A percentile compares a stretch with the other conserved stretches of the same genome.
These are phyloP conservation scores for Drosophila subpulchrella DNA, from an alignment of 1,140 invertebrate species.

Conservation along the genomic window DNA sequence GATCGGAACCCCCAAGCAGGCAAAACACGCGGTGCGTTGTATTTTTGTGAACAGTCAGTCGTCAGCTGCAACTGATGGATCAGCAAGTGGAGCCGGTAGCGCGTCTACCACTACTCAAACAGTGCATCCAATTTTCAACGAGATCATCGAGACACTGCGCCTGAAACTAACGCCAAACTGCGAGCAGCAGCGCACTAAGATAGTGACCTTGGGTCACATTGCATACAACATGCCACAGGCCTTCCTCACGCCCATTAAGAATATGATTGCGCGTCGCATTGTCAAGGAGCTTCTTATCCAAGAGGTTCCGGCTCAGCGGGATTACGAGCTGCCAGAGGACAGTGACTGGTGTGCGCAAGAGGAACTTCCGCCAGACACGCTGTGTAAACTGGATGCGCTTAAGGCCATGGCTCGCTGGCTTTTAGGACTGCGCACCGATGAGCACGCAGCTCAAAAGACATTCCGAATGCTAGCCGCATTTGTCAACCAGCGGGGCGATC, in stretches of 20 bases:
- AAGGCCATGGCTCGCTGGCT: conserved; percentile 99
- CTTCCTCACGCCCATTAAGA: conserved; percentile 95
- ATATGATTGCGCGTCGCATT: conserved; percentile 97
- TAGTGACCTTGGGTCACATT: conserved; percentile 97
- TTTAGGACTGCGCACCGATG: conserved; percentile 94
- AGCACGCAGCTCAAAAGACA: conserved; percentile 96
- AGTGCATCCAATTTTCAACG: conserved; percentile 92
- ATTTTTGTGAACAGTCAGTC: conserved; percentile 90
- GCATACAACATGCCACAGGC: conserved; percentile 95
- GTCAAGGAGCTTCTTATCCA: conserved; percentile 97
- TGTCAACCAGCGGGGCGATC: conserved; percentile 94
- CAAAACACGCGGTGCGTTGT: conserved; percentile 97
- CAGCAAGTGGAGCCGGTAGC: conserved; percentile 23
- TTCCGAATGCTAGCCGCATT: conserved; percentile 96
- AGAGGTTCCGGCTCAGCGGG: conserved; percentile 87
- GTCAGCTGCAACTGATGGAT: conserved; percentile 48
- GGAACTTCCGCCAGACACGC: conserved; percentile 94
- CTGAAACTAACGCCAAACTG: conserved; percentile 91
- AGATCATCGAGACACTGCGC: conserved; percentile 93
- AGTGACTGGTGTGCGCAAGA: conserved; percentile 95
- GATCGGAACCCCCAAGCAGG: conserved; percentile 96
- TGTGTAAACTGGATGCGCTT: conserved; percentile 96
- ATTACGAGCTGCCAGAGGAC: conserved; percentile 83
- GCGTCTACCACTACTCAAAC: conserved; percentile 81
- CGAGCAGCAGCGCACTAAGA: conserved; percentile 95